Evolutionary conservation across 2,113 vertebrate species (phyloP).

Genomic region (Esox niger): DNA sequence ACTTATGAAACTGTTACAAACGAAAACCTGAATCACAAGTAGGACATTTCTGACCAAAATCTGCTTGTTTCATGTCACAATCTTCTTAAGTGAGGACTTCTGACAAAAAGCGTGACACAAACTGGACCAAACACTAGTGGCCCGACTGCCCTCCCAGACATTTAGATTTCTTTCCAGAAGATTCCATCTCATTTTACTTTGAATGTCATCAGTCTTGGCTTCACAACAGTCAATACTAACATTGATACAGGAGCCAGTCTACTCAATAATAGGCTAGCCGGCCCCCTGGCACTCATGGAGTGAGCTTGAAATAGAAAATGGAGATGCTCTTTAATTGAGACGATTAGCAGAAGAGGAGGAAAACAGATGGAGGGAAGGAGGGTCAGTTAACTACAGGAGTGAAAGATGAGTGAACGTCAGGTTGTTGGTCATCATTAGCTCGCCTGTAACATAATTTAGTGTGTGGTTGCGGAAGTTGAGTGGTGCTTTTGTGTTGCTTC

Average conservation of each 20-base stretch:
- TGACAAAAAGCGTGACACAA: constrained; percentile 1
- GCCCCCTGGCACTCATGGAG: not conserved
- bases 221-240: not conserved
- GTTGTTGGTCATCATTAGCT: constrained; percentile 5
- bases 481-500: constrained; percentile 4
- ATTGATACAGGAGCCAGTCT: constrained; percentile 1
- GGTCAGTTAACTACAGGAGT: constrained; percentile 8
- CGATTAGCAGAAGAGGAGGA: not conserved
- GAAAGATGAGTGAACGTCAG: constrained; percentile 16
- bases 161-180: not conserved
- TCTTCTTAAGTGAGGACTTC: constrained; percentile 2
- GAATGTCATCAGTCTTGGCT: not conserved
- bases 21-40: too few relatives aligned
- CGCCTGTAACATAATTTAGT: constrained; percentile 13
- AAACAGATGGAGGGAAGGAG: constrained; percentile 4
- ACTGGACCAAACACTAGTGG: not conserved
- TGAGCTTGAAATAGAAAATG: constrained; percentile 3
- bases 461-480: not conserved
- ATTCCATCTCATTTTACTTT: not conserved
- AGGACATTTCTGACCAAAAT: not conserved
- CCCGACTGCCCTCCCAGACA: not conserved
- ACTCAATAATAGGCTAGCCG: not conserved
- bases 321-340: constrained; percentile 8
- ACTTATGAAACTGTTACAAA: not conserved
- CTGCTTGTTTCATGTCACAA: not conserved